These are phyloP conservation scores for Sorex araneus DNA, from an alignment of 2,113 vertebrate genomes.

Conservation along the genomic window DNA sequence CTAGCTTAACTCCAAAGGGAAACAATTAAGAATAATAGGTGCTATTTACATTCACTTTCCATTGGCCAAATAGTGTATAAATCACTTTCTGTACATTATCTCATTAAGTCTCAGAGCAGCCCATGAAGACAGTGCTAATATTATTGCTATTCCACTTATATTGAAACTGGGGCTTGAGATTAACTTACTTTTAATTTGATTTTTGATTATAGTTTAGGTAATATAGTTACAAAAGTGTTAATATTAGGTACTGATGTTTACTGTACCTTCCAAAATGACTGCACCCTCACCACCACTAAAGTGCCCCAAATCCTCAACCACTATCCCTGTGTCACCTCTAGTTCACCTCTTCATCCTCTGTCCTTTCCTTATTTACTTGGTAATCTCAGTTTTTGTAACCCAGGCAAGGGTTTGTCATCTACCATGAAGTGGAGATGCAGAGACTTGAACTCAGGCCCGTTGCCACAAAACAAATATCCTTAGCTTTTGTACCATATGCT, in stretches of 20 bases:
- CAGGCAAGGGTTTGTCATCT: no score
- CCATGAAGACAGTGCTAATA: not conserved
- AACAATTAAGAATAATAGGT: not conserved
- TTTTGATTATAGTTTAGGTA: not conserved
- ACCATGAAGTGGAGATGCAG: not conserved
- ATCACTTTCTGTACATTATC: not conserved
- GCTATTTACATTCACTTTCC: not conserved
- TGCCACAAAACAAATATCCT: slow-evolving; percentile 6
- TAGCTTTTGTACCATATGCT: not conserved
- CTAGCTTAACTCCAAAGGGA: not conserved
- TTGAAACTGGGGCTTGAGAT: not conserved
- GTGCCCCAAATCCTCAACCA: no score
- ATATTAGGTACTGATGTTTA: no score
- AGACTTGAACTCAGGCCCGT: not conserved
- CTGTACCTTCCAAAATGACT: no score
- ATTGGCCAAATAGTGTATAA: not conserved
- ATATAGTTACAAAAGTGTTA: no score
- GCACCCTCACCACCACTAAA: no score
- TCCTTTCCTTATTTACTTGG: no score
- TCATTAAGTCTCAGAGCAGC: not conserved
- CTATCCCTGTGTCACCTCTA: no score
- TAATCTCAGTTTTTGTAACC: no score
- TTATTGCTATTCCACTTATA: not conserved
- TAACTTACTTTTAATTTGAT: not conserved
- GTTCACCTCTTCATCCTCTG: no score